Evolutionary conservation across 2,113 vertebrate species (phyloP).

Genomic region (Phoenicopterus ruber): DNA sequence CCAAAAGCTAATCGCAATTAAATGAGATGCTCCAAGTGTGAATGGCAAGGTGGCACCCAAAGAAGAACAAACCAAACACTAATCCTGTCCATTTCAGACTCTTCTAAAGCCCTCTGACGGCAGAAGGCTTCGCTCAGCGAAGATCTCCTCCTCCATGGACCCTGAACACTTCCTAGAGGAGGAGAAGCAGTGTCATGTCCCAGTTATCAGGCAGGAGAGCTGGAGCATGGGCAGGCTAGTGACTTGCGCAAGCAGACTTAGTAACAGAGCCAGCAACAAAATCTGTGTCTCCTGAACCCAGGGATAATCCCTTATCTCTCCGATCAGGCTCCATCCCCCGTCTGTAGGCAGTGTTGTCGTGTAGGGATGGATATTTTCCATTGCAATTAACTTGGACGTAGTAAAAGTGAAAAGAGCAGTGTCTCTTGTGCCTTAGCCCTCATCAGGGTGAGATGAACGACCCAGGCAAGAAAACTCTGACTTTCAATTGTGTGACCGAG

Average conservation of each 20-base stretch:
- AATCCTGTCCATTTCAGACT: background rate
- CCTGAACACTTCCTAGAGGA: background rate
- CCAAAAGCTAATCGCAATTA: background rate
- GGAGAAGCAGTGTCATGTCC: fast-evolving
- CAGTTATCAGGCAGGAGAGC: background rate
- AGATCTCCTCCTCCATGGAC: background rate
- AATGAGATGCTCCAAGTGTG: background rate
- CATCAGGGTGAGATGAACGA: background rate
- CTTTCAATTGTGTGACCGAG: background rate
- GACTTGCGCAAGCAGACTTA: background rate
- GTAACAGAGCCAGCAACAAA: background rate
- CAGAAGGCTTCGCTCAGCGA: background rate
- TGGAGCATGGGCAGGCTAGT: background rate
- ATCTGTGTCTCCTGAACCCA: background rate
- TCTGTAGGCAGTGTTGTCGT: background rate
- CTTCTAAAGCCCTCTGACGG: background rate
- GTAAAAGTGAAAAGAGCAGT: background rate
- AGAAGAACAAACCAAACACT: background rate
- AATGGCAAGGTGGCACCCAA: background rate
- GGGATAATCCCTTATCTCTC: background rate
- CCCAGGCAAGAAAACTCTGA: background rate
- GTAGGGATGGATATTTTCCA: background rate
- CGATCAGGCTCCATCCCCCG: fast-evolving
- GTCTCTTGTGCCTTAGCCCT: background rate
- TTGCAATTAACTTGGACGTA: background rate